These are phyloP conservation scores for Bradysia coprophila DNA, from an alignment of 1,140 invertebrate species.

Conservation along the genomic window DNA sequence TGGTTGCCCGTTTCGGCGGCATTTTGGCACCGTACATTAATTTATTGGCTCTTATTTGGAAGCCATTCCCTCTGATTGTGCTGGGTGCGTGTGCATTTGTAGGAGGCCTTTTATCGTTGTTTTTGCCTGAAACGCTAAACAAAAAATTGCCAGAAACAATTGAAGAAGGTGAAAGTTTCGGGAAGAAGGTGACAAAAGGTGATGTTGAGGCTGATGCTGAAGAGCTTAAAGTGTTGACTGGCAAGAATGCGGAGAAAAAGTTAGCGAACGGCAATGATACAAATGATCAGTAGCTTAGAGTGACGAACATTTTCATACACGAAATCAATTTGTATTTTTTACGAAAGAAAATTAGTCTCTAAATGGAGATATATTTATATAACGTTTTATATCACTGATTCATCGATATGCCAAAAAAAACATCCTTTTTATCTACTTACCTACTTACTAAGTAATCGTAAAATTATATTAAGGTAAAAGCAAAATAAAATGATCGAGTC, in stretches of 20 bases:
- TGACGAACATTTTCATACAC: no score
- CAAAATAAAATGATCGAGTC: no score
- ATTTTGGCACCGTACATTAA: conserved; percentile 56
- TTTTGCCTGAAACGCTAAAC: conserved; percentile 59
- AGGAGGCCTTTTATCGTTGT: conserved; percentile 42
- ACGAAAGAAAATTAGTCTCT: no score
- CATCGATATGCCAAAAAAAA: no score
- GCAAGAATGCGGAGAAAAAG: background rate
- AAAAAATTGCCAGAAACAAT: conserved; percentile 55
- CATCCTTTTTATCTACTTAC: no score
- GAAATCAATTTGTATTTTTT: no score
- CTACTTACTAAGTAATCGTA: no score
- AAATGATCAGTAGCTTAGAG: no score
- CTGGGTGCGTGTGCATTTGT: conserved; percentile 44
- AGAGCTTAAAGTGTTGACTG: conserved; percentile 6
- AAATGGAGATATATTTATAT: no score
- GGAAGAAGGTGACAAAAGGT: conserved; percentile 23
- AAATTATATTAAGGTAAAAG: no score
- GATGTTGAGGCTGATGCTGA: background rate
- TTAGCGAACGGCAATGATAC: no score
- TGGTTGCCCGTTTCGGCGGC: conserved; percentile 55
- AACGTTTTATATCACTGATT: no score
- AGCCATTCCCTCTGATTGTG: conserved; percentile 47
- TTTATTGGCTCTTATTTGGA: conserved; percentile 38
- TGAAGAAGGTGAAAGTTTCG: conserved; percentile 50